phyloP scores from a whole-genome alignment of 2,797 vertebrate species.

The Alectoris magna region DNA sequence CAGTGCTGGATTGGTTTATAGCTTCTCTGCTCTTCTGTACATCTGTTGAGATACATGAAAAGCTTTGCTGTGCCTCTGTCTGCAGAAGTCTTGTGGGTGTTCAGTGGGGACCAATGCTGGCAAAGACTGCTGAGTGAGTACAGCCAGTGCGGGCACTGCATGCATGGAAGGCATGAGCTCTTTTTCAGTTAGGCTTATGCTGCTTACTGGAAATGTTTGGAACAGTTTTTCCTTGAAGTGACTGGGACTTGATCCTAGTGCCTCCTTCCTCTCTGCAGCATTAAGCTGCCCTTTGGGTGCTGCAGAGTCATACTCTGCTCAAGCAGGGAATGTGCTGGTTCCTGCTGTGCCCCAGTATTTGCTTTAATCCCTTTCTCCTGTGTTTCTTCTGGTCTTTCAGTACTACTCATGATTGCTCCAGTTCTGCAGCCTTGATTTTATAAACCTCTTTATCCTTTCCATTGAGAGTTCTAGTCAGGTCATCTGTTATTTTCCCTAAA shows the following conservation, averaged over 20 bases:
- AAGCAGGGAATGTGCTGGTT: not conserved
- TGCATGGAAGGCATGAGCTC: not conserved
- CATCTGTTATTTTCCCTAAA: slow-evolving; percentile 45
- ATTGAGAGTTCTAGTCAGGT: slow-evolving; percentile 54
- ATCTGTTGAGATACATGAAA: not conserved
- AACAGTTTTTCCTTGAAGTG: not conserved
- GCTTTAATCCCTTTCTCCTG: not conserved
- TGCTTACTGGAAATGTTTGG: not conserved
- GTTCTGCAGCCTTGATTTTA: slow-evolving; percentile 68
- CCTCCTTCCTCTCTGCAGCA: not conserved
- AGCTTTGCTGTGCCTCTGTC: not conserved
- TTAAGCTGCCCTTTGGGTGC: not conserved
- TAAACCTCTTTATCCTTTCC: slow-evolving; percentile 64
- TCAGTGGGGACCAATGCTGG: not conserved
- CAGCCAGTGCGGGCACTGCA: fast-evolving
- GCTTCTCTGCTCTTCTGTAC: not conserved
- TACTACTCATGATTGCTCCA: slow-evolving; percentile 40
- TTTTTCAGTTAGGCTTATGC: not conserved
- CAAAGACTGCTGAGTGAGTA: not conserved
- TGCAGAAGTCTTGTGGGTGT: not conserved
- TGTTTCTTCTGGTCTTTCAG: not conserved
- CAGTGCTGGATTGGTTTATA: not conserved
- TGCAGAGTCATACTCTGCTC: fast-evolving
- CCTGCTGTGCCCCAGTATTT: not conserved
- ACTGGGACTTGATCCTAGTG: not conserved